Base-by-base conservation (phyloP, 2,888 invertebrate genomes). In the Neria commutata region DNA sequence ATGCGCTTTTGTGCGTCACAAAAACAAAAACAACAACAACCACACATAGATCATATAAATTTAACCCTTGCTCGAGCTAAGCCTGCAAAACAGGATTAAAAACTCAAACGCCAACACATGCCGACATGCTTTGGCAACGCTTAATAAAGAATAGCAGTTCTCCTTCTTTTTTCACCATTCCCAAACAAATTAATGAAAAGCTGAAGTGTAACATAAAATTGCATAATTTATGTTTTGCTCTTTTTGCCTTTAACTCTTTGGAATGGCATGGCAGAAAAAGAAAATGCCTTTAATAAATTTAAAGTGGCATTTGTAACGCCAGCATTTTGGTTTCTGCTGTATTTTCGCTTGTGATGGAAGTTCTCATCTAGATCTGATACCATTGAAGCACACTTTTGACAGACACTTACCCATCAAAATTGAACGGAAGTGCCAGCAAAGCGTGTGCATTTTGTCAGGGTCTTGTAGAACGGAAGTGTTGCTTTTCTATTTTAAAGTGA, bases 61-160 rank as follows among this genome's bases (percentile, higher is more conserved):
- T 64, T 72, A 72, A 71, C 72, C 73, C 74, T 74, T 71, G 68
- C 52, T 55, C 47, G 54, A 64, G 56, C 63, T 66, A 71, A 71
- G 66, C 67, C 66, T 52, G 54, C 60, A 58, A 64, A 62, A 64
- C 58, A 58, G 73, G 71, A 73, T 74, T 73, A 71, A 11, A 57
- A 11, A 50, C 50, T n/a, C n/a, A n/a, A 40, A n/a, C 48, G 23
- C 23, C 45, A 11, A 54, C 58, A 71, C 65, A 72, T 16, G 16
- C 16, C 14, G n/a, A 23, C 72, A 72, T 71, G 64, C 72, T 60
- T 67, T 57, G 45, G 61, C 64, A 60, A 62, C 58, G 60, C 54
- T 59, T 62, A 50, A 66, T 64, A 56, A 62, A 73, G 74, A 74
- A 73, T 71, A 68, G 69, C 71, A 49, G 2, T 16, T 10, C 19